A percentile compares a stretch with the other conserved stretches of the same genome.
phyloP scores from a whole-genome alignment of 2,113 vertebrate genomes.

The Takifugu flavidus region DNA sequence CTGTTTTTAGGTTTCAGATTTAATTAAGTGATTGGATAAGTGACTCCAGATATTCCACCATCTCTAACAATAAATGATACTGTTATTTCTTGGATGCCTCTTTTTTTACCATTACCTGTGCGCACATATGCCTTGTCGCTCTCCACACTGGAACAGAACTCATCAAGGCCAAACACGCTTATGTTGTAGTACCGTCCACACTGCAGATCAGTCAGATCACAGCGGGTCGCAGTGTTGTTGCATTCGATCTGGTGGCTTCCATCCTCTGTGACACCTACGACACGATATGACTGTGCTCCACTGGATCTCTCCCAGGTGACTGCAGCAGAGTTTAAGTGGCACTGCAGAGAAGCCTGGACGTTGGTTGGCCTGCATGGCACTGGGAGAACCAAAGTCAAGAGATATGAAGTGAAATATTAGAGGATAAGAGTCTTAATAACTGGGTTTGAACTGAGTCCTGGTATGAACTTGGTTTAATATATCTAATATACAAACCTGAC shows the following conservation, averaged over 20 bases:
- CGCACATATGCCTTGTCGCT: slow-evolving; percentile 36
- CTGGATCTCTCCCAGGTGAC: slow-evolving; percentile 68
- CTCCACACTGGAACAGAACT: slow-evolving; percentile 51
- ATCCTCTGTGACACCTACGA: slow-evolving; percentile 40
- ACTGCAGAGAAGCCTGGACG: slow-evolving; percentile 54
- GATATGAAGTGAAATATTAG: background rate
- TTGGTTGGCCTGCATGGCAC: slow-evolving; percentile 69
- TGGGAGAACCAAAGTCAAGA: slow-evolving; percentile 21
- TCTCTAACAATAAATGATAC: background rate
- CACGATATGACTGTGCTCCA: slow-evolving; percentile 59
- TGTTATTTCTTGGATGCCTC: background rate
- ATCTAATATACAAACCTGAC: slow-evolving; percentile 50
- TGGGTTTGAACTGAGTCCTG: background rate
- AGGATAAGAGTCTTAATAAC: background rate
- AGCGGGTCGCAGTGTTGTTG: slow-evolving; percentile 57
- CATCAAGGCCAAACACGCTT: slow-evolving; percentile 49
- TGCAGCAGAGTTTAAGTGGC: slow-evolving; percentile 53
- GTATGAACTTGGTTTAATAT: too few relatives aligned
- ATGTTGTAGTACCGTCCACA: slow-evolving; percentile 73
- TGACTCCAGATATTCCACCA: too few relatives aligned
- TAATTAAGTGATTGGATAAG: too few relatives aligned
- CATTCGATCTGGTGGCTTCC: slow-evolving; percentile 44
- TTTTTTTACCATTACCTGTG: slow-evolving; percentile 56
- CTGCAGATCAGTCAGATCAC: slow-evolving; percentile 52
- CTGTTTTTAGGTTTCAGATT: too few relatives aligned